Percentiles rank a stretch among this genome's conserved stretches.
These are phyloP conservation scores for Cyclopterus lumpus DNA, from an alignment of 2,797 vertebrate genomes.

Conservation along the genomic window DNA sequence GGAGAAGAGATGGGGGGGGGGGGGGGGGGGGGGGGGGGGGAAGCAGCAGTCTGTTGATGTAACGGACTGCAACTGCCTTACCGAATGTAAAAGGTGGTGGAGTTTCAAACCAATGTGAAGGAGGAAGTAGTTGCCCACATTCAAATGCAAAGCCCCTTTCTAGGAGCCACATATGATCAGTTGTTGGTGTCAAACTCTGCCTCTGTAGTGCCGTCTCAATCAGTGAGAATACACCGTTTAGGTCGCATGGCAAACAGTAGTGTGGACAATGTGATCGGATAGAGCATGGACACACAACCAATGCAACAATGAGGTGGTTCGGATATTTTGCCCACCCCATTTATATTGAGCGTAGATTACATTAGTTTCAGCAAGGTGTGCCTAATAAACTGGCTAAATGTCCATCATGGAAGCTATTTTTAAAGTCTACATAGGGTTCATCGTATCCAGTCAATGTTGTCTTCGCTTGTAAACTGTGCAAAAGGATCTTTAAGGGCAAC, in stretches of 20 bases:
- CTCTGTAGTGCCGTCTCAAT: neutral
- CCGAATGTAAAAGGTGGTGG: neutral
- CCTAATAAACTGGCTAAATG: neutral
- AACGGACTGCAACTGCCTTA: neutral
- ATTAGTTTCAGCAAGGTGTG: neutral
- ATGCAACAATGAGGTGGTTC: neutral
- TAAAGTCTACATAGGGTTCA: neutral
- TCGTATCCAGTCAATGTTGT: too few species aligned
- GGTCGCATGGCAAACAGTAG: neutral
- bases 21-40: too few species aligned
- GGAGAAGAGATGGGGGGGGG: neutral
- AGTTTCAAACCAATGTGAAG: slow-evolving; percentile 10
- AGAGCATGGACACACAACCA: neutral
- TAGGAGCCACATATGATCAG: neutral
- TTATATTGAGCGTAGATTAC: neutral
- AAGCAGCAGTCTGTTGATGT: neutral
- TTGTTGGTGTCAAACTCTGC: neutral
- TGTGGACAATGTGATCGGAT: neutral
- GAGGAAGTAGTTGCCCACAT: neutral
- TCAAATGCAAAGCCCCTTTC: neutral
- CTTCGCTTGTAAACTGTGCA: neutral
- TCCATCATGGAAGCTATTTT: neutral
- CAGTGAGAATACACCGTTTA: neutral
- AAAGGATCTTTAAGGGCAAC: neutral
- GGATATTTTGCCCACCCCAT: neutral